Conservation (phyloP, 2,888 invertebrate genomes). For the Archips crataeganus region DNA sequence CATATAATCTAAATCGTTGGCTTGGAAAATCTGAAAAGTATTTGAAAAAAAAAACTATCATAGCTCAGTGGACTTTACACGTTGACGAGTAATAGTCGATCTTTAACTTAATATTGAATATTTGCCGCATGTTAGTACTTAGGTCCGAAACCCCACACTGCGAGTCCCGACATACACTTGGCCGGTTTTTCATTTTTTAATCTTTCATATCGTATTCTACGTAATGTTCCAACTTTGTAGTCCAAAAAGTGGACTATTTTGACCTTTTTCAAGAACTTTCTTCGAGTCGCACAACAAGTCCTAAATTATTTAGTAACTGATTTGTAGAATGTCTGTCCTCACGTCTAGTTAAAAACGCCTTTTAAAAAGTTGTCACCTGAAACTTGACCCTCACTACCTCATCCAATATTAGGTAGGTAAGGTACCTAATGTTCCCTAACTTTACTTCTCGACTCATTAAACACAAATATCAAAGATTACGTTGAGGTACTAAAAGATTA, state of each 20-base stretch:
- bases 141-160: no score
- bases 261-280: not conserved
- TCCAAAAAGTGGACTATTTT: not conserved
- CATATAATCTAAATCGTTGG: no score
- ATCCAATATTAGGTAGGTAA: not conserved
- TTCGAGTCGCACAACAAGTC: not conserved
- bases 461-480: slow-evolving; percentile 7
- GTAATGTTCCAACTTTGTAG: not conserved
- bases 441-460: not conserved
- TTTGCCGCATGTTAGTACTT: no score
- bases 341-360: not conserved
- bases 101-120: no score
- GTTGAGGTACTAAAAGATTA: slow-evolving; percentile 8
- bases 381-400: not conserved
- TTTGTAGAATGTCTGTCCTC: not conserved
- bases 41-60: no score
- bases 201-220: no score
- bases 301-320: not conserved
- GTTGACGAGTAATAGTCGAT: no score
- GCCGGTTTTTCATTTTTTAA: not conserved
- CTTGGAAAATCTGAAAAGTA: no score
- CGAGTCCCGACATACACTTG: no score
- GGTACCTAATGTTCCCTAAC: not conserved
- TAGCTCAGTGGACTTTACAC: no score
- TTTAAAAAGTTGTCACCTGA: not conserved